These are phyloP conservation scores for Drosophila burlai DNA, from an alignment of 1,140 invertebrate genomes.

Conservation along the genomic window DNA sequence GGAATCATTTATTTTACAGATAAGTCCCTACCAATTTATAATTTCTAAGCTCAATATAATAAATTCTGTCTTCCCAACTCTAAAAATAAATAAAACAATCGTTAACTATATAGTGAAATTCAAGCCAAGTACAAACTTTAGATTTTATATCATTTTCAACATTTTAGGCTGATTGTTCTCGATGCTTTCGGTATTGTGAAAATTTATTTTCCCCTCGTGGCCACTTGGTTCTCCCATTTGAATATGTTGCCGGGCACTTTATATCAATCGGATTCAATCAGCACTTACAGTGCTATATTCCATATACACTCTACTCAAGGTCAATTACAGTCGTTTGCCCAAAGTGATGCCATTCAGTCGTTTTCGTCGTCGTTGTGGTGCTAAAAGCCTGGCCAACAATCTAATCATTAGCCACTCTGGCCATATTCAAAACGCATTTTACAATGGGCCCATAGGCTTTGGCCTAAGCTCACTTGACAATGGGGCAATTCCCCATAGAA, in stretches of 20 bases:
- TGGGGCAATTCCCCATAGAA: constrained; percentile 21
- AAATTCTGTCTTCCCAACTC: neutral
- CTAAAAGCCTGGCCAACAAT: constrained; percentile 36
- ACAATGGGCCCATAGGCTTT: constrained; percentile 41
- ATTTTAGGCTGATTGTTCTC: constrained; percentile 4
- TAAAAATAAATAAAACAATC: neutral
- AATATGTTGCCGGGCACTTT: constrained; percentile 28
- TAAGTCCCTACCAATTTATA: too few species aligned
- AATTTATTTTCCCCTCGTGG: constrained; percentile 15
- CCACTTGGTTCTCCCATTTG: constrained; percentile 22
- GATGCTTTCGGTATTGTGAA: neutral
- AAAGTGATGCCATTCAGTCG: constrained; percentile 48
- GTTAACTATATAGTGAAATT: neutral
- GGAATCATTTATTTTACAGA: neutral
- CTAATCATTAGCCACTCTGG: constrained; percentile 49
- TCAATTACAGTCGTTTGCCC: constrained; percentile 50
- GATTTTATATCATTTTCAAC: neutral
- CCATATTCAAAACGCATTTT: constrained; percentile 57
- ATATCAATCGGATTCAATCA: constrained; percentile 52
- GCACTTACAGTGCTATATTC: constrained; percentile 20
- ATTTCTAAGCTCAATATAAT: neutral
- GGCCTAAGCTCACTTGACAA: constrained; percentile 43
- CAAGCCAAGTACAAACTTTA: neutral
- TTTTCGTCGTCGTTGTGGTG: neutral
- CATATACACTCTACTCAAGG: constrained; percentile 15